phyloP scores from a whole-genome alignment of 2,113 vertebrate species.

The Tyto alba region DNA sequence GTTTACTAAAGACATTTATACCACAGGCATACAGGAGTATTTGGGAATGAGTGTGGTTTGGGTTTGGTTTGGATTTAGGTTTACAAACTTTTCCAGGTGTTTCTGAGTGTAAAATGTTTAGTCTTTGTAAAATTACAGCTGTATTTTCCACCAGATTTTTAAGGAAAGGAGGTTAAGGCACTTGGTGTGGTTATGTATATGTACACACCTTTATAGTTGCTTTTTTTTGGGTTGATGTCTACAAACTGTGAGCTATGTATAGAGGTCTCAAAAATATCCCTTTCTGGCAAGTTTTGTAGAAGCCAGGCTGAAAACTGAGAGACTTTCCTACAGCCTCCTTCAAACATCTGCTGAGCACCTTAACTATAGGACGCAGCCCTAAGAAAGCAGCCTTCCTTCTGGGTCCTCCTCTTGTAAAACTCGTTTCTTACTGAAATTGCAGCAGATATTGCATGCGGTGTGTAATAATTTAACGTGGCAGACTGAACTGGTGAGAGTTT shows the following conservation, averaged over 20 bases:
- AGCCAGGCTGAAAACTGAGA: not conserved
- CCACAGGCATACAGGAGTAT: not conserved
- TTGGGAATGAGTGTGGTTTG: not conserved
- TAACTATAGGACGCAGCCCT: not conserved
- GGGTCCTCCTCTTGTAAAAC: not conserved
- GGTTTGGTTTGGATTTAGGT: not conserved
- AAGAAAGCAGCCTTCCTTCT: not conserved
- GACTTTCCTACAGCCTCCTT: not conserved
- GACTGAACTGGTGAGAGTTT: not conserved
- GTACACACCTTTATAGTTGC: not conserved
- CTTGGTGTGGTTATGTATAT: not conserved
- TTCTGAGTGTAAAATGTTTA: not conserved
- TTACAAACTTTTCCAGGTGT: not conserved
- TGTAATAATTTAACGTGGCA: not conserved
- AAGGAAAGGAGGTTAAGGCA: not conserved
- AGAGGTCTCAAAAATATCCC: not conserved
- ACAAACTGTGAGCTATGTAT: not conserved
- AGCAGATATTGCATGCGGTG: fast-evolving
- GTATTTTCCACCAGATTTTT: not conserved
- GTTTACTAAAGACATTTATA: not conserved
- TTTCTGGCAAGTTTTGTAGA: not conserved
- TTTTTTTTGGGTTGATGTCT: not conserved
- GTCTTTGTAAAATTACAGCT: not conserved
- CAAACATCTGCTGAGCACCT: not conserved
- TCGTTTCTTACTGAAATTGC: not conserved